Evolutionary conservation across 1,140 invertebrate genomes (phyloP), one percentile per base, ranked within the genome.

Genomic region (Acromyrmex echinatior): DNA sequence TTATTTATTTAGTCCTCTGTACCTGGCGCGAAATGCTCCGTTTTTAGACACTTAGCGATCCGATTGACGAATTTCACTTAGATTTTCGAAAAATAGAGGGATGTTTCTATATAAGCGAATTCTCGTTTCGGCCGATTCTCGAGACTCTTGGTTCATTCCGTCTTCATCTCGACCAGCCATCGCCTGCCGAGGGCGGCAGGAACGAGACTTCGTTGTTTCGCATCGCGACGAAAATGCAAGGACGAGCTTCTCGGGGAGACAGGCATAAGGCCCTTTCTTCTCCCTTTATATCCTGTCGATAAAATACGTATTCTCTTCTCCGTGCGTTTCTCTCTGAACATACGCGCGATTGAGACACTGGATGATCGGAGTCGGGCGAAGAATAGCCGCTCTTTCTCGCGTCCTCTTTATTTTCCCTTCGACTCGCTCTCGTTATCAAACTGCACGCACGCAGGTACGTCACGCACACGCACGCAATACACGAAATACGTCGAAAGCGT

Each of bases 361-460:
- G 60, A 35, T 16, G 3, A 45, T 45, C n/a, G 14, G 31, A 7
- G 45, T 4, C 25, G 62, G 3, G 60, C 60, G 25, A 18, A 14
- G 12, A 53, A 39, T 73, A 51, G 14, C 45, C 49, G 39, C 58
- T 79, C 45, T 81, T 35, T n/a, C 35, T 76, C 28, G 25, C 49
- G 31, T 35, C 79, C 70, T 49, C 80, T 58, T 35, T 35, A 45
- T 35, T 74, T 39, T 12, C 60, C 77, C 21, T 31, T 56, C 62
- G 21, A 10, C 25, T 82, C 71, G 73, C 73, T 78, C 74, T 79
- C 82, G 73, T 79, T 68, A 45, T 86, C 74, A n/a, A n/a, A 14
- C 80, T 7, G 31, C 78, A 45, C 53, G 51, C 31, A 70, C 49
- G 16, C 21, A 31, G 1, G 21, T 18, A 45, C 66, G 49, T 3